A percentile compares a stretch with the other conserved stretches of the same genome.
Evolutionary conservation across 2,888 invertebrate species (phyloP).

Genomic region (Latrodectus elegans): DNA sequence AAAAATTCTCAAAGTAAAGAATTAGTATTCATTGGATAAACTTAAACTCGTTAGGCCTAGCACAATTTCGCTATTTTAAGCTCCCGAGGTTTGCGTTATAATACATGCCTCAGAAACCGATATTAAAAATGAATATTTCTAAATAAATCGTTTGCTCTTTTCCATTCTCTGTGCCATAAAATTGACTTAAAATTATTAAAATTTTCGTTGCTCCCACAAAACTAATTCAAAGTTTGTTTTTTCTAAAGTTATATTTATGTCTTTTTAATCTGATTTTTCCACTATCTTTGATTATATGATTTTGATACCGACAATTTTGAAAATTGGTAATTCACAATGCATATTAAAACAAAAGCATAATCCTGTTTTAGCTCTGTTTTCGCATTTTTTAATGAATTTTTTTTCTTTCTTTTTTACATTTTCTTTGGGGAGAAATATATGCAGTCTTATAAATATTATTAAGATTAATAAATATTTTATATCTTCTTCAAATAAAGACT

Average conservation of each 20-base stretch:
- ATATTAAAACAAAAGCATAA: slow-evolving; percentile 13
- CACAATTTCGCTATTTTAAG: slow-evolving; percentile 39
- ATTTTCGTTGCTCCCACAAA: not conserved
- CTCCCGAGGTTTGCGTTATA: slow-evolving; percentile 41
- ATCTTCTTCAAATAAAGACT: not conserved
- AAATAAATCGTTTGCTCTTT: slow-evolving; percentile 58
- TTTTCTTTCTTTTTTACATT: not conserved
- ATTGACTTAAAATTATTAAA: slow-evolving; percentile 52
- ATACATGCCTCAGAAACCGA: slow-evolving; percentile 20
- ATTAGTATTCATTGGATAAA: slow-evolving; percentile 56
- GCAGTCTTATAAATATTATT: not conserved
- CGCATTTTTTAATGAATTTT: not conserved
- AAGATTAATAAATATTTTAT: no score
- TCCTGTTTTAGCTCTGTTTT: not conserved
- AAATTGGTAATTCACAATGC: slow-evolving; percentile 1
- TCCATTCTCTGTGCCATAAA: slow-evolving; percentile 12
- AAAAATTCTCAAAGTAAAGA: slow-evolving; percentile 25
- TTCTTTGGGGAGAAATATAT: not conserved
- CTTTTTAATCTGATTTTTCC: slow-evolving; percentile 41
- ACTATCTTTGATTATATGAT: not conserved
- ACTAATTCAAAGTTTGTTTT: not conserved
- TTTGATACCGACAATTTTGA: not conserved
- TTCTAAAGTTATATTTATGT: slow-evolving; percentile 23
- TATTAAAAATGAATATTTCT: slow-evolving; percentile 58
- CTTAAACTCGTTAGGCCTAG: slow-evolving; percentile 63